A percentile compares a stretch with the other conserved stretches of the same genome.
phyloP scores from a whole-genome alignment of 2,113 vertebrate species.

The Sorex araneus region DNA sequence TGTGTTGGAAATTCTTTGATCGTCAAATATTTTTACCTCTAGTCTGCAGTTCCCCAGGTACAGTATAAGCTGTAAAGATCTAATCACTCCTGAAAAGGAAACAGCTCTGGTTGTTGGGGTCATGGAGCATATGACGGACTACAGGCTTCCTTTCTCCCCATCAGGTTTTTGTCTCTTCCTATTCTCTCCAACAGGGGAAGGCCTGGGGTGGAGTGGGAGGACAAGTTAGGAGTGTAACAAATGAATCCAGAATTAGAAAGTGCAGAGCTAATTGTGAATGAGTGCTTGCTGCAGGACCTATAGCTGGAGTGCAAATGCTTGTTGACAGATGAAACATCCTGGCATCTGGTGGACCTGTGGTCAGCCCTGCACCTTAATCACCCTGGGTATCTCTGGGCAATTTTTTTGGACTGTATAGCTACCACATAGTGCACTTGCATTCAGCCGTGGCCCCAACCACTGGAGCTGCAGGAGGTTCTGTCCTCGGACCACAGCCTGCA shows the following conservation, averaged over 20 bases:
- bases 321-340: neutral
- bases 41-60: constrained; percentile 63
- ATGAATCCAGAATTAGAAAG: neutral
- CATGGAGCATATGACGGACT: neutral
- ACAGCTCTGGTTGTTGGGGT: constrained; percentile 54
- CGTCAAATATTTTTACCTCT: constrained; percentile 58
- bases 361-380: neutral
- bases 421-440: neutral
- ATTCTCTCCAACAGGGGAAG: constrained; percentile 19
- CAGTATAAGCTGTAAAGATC: constrained; percentile 61
- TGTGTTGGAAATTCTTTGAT: constrained; percentile 56
- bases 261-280: neutral
- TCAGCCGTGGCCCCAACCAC: neutral
- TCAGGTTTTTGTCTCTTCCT: constrained; percentile 64
- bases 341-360: neutral
- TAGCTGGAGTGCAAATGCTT: neutral
- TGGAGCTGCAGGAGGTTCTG: constrained; percentile 76
- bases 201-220: neutral
- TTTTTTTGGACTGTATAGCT: constrained; percentile 76
- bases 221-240: neutral
- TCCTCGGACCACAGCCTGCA: constrained; percentile 72
- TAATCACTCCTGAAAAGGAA: constrained; percentile 58
- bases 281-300: neutral
- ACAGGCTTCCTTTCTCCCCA: constrained; percentile 22
- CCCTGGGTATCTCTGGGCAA: constrained; percentile 71